A percentile compares a stretch with the other conserved stretches of the same genome.
Evolutionary conservation across 2,888 invertebrate species (phyloP).

Genomic region (Mythimna vitellina): DNA sequence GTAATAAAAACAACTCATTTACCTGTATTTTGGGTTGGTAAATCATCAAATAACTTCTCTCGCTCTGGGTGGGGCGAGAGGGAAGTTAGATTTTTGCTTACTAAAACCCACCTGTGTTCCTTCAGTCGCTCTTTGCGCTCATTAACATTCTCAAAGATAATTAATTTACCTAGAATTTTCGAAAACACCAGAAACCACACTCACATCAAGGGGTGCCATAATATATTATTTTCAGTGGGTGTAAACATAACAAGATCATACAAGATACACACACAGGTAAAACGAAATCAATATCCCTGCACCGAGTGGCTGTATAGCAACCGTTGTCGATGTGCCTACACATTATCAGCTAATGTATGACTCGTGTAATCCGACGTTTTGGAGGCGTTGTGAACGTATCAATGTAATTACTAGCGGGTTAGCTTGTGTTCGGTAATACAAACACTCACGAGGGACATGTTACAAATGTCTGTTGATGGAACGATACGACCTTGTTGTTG

Average conservation of each 20-base stretch:
- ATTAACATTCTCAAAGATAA: too few species aligned
- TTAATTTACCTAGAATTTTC: not conserved
- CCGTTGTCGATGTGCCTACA: not conserved
- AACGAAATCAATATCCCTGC: slow-evolving; percentile 13
- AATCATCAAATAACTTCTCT: too few species aligned
- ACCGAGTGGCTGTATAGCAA: slow-evolving; percentile 5
- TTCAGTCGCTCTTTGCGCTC: too few species aligned
- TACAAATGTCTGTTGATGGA: not conserved
- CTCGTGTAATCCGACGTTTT: slow-evolving; percentile 29
- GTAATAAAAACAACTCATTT: not conserved
- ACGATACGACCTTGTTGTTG: not conserved
- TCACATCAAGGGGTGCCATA: not conserved
- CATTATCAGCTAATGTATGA: slow-evolving; percentile 18
- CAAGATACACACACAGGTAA: not conserved
- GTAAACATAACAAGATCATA: not conserved
- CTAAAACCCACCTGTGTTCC: too few species aligned
- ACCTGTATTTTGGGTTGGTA: not conserved
- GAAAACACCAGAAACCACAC: not conserved
- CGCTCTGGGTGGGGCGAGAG: too few species aligned
- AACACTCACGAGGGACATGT: slow-evolving; percentile 29
- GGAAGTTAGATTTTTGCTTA: too few species aligned
- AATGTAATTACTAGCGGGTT: slow-evolving; percentile 36
- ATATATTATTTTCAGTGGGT: not conserved
- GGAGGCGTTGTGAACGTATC: slow-evolving; percentile 28
- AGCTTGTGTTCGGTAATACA: slow-evolving; percentile 20